Evolutionary conservation across 2,888 invertebrate genomes (phyloP).

Genomic region (Ligdia adustata): DNA sequence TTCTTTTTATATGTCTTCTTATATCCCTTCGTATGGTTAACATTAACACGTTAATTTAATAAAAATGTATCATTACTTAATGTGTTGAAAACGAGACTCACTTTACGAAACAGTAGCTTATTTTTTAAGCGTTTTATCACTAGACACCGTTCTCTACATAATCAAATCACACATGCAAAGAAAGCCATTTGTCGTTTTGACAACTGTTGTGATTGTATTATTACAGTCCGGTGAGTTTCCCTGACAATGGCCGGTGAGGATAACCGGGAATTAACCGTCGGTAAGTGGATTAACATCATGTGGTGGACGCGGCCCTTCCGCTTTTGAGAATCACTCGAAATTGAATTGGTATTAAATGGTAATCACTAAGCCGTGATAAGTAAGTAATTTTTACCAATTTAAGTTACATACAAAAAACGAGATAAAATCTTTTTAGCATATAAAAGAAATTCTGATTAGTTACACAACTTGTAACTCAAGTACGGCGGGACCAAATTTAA

Average conservation of each 20-base stretch:
- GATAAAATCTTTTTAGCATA: too few species aligned
- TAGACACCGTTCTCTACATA: conserved; percentile 11
- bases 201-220: conserved; percentile 68
- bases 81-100: not conserved
- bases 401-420: too few species aligned
- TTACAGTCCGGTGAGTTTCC: conserved; percentile 47
- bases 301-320: conserved; percentile 54
- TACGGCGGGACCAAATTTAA: too few species aligned
- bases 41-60: too few species aligned
- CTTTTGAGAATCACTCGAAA: conserved; percentile 17
- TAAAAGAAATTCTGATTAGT: too few species aligned
- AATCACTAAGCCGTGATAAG: not conserved
- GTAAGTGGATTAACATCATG: conserved; percentile 73
- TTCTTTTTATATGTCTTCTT: too few species aligned
- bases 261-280: conserved; percentile 56
- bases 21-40: too few species aligned
- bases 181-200: conserved; percentile 20
- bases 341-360: too few species aligned
- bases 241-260: conserved; percentile 45
- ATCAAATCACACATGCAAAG: conserved; percentile 30
- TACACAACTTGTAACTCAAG: too few species aligned
- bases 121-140: not conserved
- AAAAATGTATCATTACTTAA: too few species aligned
- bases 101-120: not conserved
- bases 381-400: too few species aligned